Evolutionary conservation across 2,113 vertebrate species (phyloP).

Genomic region (Monopterus albus): DNA sequence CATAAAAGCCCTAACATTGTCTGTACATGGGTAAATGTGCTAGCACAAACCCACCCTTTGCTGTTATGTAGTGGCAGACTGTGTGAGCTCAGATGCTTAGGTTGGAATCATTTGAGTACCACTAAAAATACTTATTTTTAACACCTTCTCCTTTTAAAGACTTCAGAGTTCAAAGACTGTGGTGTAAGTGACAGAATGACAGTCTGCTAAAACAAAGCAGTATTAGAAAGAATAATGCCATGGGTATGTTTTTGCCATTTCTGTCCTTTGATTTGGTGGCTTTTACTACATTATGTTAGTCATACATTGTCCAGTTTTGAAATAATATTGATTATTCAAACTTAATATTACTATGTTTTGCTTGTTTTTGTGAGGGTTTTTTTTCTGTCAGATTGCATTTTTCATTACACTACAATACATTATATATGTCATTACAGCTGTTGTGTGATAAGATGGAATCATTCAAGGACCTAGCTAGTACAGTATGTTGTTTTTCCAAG

Average conservation of each 20-base stretch:
- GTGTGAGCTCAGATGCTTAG: slow-evolving; percentile 37
- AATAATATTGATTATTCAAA: neutral
- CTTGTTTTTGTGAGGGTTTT: too few relatives aligned
- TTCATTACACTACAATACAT: neutral
- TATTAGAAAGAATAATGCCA: slow-evolving; percentile 9
- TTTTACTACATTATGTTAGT: neutral
- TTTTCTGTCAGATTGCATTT: neutral
- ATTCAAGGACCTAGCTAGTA: neutral
- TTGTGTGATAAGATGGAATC: neutral
- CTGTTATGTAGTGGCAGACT: slow-evolving; percentile 33
- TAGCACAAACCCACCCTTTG: slow-evolving; percentile 37
- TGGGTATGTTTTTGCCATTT: slow-evolving; percentile 28
- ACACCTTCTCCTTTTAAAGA: slow-evolving; percentile 30
- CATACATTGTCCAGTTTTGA: neutral
- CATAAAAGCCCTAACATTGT: slow-evolving; percentile 55
- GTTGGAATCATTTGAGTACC: slow-evolving; percentile 37
- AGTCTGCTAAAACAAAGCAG: slow-evolving; percentile 33
- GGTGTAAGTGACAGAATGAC: slow-evolving; percentile 41
- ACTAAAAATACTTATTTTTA: slow-evolving; percentile 46
- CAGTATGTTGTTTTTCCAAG: slow-evolving; percentile 8
- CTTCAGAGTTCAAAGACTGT: slow-evolving; percentile 32
- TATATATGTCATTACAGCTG: neutral
- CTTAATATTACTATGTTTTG: neutral
- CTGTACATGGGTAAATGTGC: slow-evolving; percentile 28
- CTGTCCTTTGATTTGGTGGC: neutral